A percentile compares a stretch with the other conserved stretches of the same genome.
Evolutionary conservation across 2,888 invertebrate species (phyloP).

Genomic region (Xylota segnis): DNA sequence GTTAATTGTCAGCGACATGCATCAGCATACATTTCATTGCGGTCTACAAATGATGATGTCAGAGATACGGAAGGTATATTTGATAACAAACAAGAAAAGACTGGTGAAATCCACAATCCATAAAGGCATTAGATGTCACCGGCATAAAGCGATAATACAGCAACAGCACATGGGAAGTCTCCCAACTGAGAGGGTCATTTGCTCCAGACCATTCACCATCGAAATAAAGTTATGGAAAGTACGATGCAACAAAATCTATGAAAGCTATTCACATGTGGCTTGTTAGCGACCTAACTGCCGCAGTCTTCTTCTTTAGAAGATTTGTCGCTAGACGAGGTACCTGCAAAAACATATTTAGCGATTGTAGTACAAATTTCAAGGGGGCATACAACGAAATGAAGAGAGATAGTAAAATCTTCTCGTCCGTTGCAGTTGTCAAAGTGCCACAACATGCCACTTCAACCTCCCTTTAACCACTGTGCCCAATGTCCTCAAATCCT

Average conservation of each 20-base stretch:
- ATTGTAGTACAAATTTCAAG: conserved; percentile 16
- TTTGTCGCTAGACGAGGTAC: conserved; percentile 12
- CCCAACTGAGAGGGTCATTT: too few species aligned
- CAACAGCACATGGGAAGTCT: too few species aligned
- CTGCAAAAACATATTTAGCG: neutral
- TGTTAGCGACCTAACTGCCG: neutral
- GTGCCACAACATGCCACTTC: conserved; percentile 8
- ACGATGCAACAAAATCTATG: neutral
- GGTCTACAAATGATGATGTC: conserved; percentile 1
- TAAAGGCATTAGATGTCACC: too few species aligned
- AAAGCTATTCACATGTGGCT: conserved; percentile 6
- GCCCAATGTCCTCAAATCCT: neutral
- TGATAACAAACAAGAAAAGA: neutral
- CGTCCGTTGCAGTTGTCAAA: conserved; percentile 1
- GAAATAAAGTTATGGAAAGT: neutral
- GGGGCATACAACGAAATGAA: conserved; percentile 1
- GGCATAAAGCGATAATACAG: too few species aligned
- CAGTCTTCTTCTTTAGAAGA: neutral
- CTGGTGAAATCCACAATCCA: neutral
- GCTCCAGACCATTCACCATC: neutral
- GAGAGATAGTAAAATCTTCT: neutral
- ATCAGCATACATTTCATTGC: neutral
- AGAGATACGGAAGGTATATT: neutral
- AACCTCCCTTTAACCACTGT: conserved; percentile 6
- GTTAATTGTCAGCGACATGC: neutral